Conservation (phyloP, 2,797 vertebrate genomes). For the Gila robusta region DNA sequence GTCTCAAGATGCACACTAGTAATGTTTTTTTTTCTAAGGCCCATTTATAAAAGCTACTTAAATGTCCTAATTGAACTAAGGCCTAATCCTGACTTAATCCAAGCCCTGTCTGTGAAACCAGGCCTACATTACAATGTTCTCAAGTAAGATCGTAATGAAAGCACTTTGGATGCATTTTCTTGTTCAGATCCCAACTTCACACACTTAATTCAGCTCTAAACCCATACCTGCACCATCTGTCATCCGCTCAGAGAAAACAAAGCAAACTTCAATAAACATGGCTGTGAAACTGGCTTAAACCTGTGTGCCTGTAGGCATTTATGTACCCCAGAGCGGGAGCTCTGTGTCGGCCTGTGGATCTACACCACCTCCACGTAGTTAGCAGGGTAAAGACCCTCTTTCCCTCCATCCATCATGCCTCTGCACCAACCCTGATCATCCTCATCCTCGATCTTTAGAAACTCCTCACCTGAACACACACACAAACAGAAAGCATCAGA, state of each 20-base stretch:
- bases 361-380: constrained; percentile 83
- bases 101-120: not conserved
- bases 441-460: constrained; percentile 83
- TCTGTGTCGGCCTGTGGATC: not conserved
- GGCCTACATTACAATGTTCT: not conserved
- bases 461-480: constrained; percentile 77
- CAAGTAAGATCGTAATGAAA: constrained; percentile 11
- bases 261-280: constrained; percentile 18
- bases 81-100: not conserved
- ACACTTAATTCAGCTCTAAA: not conserved
- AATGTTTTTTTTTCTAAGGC: not conserved
- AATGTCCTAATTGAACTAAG: not conserved
- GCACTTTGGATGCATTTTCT: constrained; percentile 27
- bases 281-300: constrained; percentile 21
- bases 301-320: not conserved
- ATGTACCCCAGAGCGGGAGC: constrained; percentile 6
- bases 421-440: constrained; percentile 86
- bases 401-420: constrained; percentile 79
- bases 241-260: constrained; percentile 11
- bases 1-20: not conserved
- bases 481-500: not conserved
- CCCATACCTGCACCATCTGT: not conserved
- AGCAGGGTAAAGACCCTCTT: constrained; percentile 82
- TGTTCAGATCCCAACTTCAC: not conserved
- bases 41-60: not conserved